These are phyloP conservation scores for Petaurus breviceps DNA, from an alignment of 2,113 vertebrate species.

Conservation along the genomic window DNA sequence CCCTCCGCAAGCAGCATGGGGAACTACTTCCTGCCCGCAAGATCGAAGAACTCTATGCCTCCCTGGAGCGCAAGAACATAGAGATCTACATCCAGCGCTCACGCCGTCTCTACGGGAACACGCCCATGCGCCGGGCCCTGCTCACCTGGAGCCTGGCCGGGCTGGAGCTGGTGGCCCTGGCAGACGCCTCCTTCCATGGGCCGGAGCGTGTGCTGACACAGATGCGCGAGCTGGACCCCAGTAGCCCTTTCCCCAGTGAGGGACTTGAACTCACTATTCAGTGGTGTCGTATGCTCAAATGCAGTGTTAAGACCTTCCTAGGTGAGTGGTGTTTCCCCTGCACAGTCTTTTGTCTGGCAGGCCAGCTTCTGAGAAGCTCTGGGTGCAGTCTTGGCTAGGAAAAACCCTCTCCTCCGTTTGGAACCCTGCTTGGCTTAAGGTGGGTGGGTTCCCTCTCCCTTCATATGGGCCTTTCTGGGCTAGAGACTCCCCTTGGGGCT, in stretches of 20 bases:
- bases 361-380: background rate
- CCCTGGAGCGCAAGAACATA: constrained; percentile 97
- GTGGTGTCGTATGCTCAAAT: constrained; percentile 95
- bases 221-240: constrained; percentile 90
- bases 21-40: constrained; percentile 97
- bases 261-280: constrained; percentile 93
- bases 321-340: constrained; percentile 84
- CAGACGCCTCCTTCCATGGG: constrained; percentile 92
- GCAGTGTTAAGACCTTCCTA: constrained; percentile 90
- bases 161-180: constrained; percentile 91
- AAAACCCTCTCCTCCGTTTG: background rate
- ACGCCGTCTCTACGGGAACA: constrained; percentile 94
- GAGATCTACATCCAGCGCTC: constrained; percentile 99
- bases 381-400: background rate
- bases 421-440: constrained; percentile 2
- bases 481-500: background rate
- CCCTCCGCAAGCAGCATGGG: constrained; percentile 95
- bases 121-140: constrained; percentile 95
- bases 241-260: constrained; percentile 93
- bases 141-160: constrained; percentile 94
- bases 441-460: background rate
- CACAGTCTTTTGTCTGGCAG: background rate
- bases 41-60: constrained; percentile 97
- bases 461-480: constrained; percentile 26
- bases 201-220: constrained; percentile 90